Evolutionary conservation across 2,888 invertebrate genomes (phyloP), one percentile per base, ranked within the genome.

Genomic region (Odiellus spinosus): DNA sequence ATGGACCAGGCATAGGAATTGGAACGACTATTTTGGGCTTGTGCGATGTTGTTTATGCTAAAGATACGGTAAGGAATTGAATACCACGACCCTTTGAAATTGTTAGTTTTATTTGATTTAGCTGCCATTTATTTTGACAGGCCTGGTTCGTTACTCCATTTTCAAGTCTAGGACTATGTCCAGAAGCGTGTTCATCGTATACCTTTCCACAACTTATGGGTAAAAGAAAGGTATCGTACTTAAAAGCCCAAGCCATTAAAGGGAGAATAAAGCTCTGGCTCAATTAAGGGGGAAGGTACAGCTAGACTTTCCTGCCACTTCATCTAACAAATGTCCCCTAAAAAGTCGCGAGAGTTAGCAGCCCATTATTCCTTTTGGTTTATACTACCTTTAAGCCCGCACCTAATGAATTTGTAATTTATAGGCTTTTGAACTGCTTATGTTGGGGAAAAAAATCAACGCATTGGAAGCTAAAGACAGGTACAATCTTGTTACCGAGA

Each of bases 1-100:
- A 96, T 72, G 96, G 96, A 2, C 91, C 91, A 38, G 87, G 90
- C 12, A 77, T 95, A 56, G 96, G 96, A 21, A 79, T 96, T 56
- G 80, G 80, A 38, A 80, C 80, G 3, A 95, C 95, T 0, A 77
- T 81, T 10, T 69, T 87, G 44, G 80, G 79, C 0, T 70, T 95
- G 1, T 88, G 80, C 69, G 95, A 96, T 71, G 71, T 84, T 48
- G 80, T 90, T 6, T 87, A 85, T 71, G 83, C 87, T 45, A 75
- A 79, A 12, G 82, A 90, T 56, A 76, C 70, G 65, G 86, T 82
- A 65, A 67, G 14, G 3, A 12, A 3, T 26, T 6, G 8, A n/a
- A n/a, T n/a, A n/a, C n/a, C n/a, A n/a, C n/a, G n/a, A n/a, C n/a
- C n/a, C n/a, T n/a, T n/a, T n/a, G n/a, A n/a, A n/a, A n/a, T n/a